Base-by-base conservation (phyloP, 2,797 vertebrate genomes). In the Pseudopleuronectes americanus region DNA sequence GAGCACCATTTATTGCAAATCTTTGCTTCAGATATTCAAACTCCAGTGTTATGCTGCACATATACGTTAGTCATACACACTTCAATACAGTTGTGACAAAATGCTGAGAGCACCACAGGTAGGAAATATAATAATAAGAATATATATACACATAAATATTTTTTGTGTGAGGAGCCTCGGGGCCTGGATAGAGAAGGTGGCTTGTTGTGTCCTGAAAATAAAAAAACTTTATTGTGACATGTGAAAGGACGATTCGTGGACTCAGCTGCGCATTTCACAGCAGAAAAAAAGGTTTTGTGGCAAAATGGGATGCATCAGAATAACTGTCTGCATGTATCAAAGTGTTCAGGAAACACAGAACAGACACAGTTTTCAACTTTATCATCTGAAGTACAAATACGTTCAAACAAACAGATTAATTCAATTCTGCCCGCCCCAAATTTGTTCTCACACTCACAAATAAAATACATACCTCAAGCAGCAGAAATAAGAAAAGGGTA, bases 1-100 rank as follows among this genome's bases (percentile, higher is more conserved):
- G 71, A 94, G 90, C 93, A 94, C 93, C 92, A 76, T 94, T 94
- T 95, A 94, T 94, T 93, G 91, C 89, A 93, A 91, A 90, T 89
- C 72, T 85, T 70, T 83, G 84, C 89, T 84, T 89, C 73, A 69
- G 57, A 85, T 86, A 87, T 80, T 83, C 77, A 85, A 87, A 88
- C 61, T 91, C 90, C 90, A 93, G 87, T 93, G 90, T 92, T 78
- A 83, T 85, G 75, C 82, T 87, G 75, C 74, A 92, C 84, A 82
- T 79, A 79, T 70, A 90, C 81, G 83, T 87, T 71, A 43, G 76
- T 87, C 82, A 87, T 81, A 79, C 77, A 88, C 76, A 89, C 68
- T 88, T 90, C 75, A 84, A 79, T 68, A 91, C 84, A 90, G 71
- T 59, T 80, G 80, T 87, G 55, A 36, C 88, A 74, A 68, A 87